These are phyloP conservation scores for Lepidurus apus DNA, from an alignment of 1,140 invertebrate species.

Conservation along the genomic window DNA sequence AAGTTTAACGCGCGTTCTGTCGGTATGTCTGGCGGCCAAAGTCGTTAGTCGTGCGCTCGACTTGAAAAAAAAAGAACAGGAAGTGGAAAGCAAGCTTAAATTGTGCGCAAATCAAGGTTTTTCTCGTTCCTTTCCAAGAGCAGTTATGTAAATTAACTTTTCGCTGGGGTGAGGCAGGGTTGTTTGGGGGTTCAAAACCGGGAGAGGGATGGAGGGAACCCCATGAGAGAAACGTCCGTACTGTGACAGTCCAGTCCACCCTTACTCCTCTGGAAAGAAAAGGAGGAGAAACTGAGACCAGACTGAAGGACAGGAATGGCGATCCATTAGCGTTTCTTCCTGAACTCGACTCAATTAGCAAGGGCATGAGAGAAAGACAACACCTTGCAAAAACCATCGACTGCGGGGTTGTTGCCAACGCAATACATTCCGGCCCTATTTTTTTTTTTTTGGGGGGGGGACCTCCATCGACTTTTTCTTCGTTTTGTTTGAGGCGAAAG, in stretches of 20 bases:
- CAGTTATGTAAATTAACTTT: not conserved
- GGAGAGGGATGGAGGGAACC: not conserved
- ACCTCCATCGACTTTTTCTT: no score
- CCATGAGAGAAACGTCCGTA: not conserved
- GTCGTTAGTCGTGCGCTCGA: slow-evolving; percentile 5
- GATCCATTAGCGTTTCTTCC: not conserved
- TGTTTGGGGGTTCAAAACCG: not conserved
- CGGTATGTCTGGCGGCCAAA: not conserved
- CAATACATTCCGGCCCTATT: not conserved
- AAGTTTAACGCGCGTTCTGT: not conserved
- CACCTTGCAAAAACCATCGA: slow-evolving; percentile 5
- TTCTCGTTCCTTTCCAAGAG: not conserved
- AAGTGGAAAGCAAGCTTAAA: not conserved
- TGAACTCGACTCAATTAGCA: not conserved
- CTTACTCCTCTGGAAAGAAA: not conserved
- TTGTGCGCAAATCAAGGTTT: slow-evolving; percentile 19
- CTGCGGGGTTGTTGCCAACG: not conserved
- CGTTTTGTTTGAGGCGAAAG: no score
- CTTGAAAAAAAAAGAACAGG: not conserved
- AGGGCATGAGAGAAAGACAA: not conserved
- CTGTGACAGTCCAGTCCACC: not conserved
- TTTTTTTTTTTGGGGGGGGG: no score
- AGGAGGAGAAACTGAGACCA: no score
- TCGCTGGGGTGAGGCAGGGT: not conserved
- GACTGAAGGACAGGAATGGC: not conserved